Evolutionary conservation across 2,113 vertebrate species (phyloP), one percentile per base, ranked within the genome.

Genomic region (Seriola aureovittata): DNA sequence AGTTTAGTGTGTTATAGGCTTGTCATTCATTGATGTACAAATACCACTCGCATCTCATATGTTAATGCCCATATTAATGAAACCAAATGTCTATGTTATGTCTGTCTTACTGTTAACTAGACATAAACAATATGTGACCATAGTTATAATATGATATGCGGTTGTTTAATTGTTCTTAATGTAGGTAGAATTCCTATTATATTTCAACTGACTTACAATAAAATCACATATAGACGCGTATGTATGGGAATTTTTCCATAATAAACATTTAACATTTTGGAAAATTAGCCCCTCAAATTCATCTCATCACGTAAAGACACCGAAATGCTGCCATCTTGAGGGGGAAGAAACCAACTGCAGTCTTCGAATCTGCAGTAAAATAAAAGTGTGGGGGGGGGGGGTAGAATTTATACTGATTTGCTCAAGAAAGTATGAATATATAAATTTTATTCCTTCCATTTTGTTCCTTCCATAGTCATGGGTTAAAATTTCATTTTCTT

Each of bases 291-390:
- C 36, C 34, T 78, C 2, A 38, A n/a, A 57, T 25, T 16, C 32
- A 38, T 54, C 25, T 69, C 7, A 14, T 8, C 38, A 29, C 23
- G 17, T 12, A 54, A 85, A 67, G 32, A 25, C 58, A 54, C 75
- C 17, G 14, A 86, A 89, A 87, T 88, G 86, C 80, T 85, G 88
- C 90, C 92, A 91, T 57, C 92, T 80, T 16, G 81, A 81, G 93
- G 91, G 0, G 0, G 67, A 9, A 3, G 1, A 2, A 12, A 7
- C 1, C 3, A 87, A 84, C 82, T 88, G 71, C 75, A 71, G 19
- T 0, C 1, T 38, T 32, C 4, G 50, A 29, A 54, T 67, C 40
- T 54, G 34, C 17, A 62, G 68, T 57, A 14, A n/a, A 16, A 69
- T 16, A 21, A 52, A 68, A 32, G 5, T 21, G n/a, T 29, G 50